Evolutionary conservation across 1,140 invertebrate genomes (phyloP), one percentile per base, ranked within the genome.

Genomic region (Drosophila kohkoa): DNA sequence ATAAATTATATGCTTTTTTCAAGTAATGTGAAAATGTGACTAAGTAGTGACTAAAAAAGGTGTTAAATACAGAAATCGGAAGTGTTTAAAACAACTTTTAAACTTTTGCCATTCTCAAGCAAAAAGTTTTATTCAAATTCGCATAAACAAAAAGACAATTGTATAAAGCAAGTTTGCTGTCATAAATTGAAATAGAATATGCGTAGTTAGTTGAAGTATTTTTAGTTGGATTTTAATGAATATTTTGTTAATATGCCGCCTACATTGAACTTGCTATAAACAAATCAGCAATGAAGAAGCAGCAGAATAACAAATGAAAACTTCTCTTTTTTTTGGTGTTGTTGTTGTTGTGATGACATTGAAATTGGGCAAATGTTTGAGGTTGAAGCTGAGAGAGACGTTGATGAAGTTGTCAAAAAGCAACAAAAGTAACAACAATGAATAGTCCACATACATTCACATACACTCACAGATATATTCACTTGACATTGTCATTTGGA

Each of bases 361-460:
- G 85, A 87, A 76, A 62, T 45, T 65, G 48, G 63, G 59, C 74
- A 66, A 63, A 72, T 62, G 62, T 20, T 66, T 64, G 76, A 79
- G 81, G 74, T 62, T 66, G 51, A 64, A 78, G 15, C 46, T 8
- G 30, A 32, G 30, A 32, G 35, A 41, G 68, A 79, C 72, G 67
- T 78, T 83, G 83, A 87, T 83, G 74, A 62, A 87, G 83, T 75
- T 80, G 83, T 83, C 67, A 73, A 81, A 70, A 78, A 73, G 15
- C 65, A 68, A 59, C 65, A 77, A 82, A 59, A 82, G 67, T 60
- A 43, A 66, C 46, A 72, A 77, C 65, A 74, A 79, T 69, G 60
- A 72, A 82, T 59, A 66, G 32, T 46, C 55, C n/a, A 83, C 67
- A 77, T 38, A 16, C 13, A 38, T 38, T 38, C 11, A 32, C 43